Conservation (phyloP, 2,113 vertebrate genomes). For the Poecilia latipinna region DNA sequence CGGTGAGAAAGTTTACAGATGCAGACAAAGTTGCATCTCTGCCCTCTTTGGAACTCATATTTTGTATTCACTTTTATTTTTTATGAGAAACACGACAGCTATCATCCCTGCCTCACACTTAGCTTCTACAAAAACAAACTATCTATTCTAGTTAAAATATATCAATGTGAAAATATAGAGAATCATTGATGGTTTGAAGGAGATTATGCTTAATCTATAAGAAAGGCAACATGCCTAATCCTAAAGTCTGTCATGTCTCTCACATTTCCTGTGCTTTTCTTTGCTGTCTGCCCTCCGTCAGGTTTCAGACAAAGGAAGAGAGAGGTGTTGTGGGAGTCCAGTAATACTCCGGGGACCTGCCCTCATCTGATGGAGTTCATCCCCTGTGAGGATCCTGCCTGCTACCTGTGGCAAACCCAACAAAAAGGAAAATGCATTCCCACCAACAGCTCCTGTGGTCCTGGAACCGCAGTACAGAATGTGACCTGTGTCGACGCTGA, state of each 20-base stretch:
- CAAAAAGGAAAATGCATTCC: slow-evolving; percentile 81
- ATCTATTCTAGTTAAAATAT: background rate
- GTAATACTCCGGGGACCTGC: slow-evolving; percentile 74
- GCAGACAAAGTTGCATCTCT: background rate
- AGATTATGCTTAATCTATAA: background rate
- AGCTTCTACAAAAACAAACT: background rate
- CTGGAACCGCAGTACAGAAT: slow-evolving; percentile 80
- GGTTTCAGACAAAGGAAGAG: slow-evolving; percentile 89
- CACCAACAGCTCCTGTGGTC: slow-evolving; percentile 83
- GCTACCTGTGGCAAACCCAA: slow-evolving; percentile 84
- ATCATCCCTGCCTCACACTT: background rate
- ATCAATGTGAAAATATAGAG: background rate
- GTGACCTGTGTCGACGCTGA: slow-evolving; percentile 80
- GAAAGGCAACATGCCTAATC: background rate
- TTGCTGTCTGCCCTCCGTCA: slow-evolving; percentile 50
- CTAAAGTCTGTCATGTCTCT: background rate
- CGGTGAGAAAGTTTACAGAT: slow-evolving; percentile 2
- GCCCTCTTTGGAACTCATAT: background rate
- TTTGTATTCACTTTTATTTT: slow-evolving; percentile 1
- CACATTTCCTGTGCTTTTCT: background rate
- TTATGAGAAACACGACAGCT: background rate
- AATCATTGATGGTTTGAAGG: background rate
- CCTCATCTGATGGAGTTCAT: slow-evolving; percentile 88
- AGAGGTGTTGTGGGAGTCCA: slow-evolving; percentile 79
- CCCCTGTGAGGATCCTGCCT: slow-evolving; percentile 89